phyloP scores from a whole-genome alignment of 92 coral and sea anemone genomes.

The Epizoanthus stellaris region DNA sequence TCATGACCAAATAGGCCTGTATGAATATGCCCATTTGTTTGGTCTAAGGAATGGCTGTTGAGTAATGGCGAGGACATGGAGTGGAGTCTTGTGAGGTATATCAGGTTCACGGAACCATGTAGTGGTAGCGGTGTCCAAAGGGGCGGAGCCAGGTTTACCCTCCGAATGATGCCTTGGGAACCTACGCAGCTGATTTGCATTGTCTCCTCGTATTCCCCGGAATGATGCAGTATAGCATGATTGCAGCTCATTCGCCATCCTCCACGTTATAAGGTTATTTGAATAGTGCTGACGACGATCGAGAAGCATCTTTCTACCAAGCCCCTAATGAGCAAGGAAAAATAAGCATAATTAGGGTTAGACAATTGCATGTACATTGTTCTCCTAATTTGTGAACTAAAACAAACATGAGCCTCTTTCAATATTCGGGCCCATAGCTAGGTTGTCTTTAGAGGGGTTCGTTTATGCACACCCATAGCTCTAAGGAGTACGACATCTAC shows the following conservation, averaged over 20 bases:
- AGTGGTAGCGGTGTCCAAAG: conserved; percentile 75
- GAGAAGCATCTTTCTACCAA: conserved; percentile 78
- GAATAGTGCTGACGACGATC: conserved; percentile 88
- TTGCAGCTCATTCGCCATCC: conserved; percentile 52
- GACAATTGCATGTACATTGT: background rate
- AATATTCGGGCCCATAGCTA: too few species aligned
- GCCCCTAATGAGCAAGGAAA: conserved; percentile 64
- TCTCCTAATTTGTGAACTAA: background rate
- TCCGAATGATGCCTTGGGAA: conserved; percentile 76
- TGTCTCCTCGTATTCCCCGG: conserved; percentile 58
- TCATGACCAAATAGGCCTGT: conserved; percentile 72
- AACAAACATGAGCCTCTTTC: too few species aligned
- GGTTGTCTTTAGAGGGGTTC: too few species aligned
- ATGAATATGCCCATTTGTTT: conserved; percentile 89
- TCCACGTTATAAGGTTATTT: conserved; percentile 80
- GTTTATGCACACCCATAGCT: too few species aligned
- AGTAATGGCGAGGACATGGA: conserved; percentile 83
- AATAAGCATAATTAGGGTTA: background rate
- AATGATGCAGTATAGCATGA: conserved; percentile 81
- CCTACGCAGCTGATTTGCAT: conserved; percentile 63
- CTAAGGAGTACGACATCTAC: too few species aligned
- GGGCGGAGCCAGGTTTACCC: conserved; percentile 78
- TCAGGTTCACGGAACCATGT: conserved; percentile 70
- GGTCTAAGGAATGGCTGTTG: conserved; percentile 89
- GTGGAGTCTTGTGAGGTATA: conserved; percentile 78